Base-by-base conservation (phyloP, 2,888 invertebrate genomes). In the Petrophora chlorosata region DNA sequence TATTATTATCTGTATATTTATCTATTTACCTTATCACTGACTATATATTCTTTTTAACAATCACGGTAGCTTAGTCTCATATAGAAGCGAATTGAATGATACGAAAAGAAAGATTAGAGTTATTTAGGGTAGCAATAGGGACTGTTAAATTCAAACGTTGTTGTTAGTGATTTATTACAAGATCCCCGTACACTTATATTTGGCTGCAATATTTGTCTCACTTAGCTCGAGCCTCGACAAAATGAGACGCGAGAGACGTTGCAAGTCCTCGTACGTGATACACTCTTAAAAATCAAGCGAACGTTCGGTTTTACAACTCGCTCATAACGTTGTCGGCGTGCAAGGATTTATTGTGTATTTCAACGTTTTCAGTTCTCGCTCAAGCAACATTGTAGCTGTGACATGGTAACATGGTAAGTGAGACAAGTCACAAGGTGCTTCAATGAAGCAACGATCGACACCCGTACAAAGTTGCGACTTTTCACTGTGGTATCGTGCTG, bases 331-430 rank as follows among this genome's bases (percentile, higher is more conserved):
- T 45, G 56, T 54, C 54, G 41, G 36, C 41, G 39, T 42, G 15
- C 50, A 15, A 36, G 36, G 56, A 54, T 60, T 61, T 59, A 53
- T 55, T 49, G 38, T 47, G 51, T 45, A 44, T 56, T 56, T 52
- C 45, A 43, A 47, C 47, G 35, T 55, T 58, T 50, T 54, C 56
- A 51, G 44, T 56, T 54, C 59, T 54, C 39, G 58, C 42, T 49
- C 60, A 57, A 65, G 60, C 64, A 70, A 73, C 72, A 70, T 63
- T 75, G 70, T 67, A 59, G 56, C 23, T 30, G 7, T 40, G 41
- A 4, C 10, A 3, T 25, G 10, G 9, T 3, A 2, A 25, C 22
- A 22, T 22, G 8, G 3, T 8, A 22, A 4, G 22, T 22, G n/a
- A n/a, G n/a, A n/a, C n/a, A n/a, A n/a, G n/a, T n/a, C n/a, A n/a